Base-by-base conservation (phyloP, 1,140 invertebrate species). In the Leptinotarsa lineolata region DNA sequence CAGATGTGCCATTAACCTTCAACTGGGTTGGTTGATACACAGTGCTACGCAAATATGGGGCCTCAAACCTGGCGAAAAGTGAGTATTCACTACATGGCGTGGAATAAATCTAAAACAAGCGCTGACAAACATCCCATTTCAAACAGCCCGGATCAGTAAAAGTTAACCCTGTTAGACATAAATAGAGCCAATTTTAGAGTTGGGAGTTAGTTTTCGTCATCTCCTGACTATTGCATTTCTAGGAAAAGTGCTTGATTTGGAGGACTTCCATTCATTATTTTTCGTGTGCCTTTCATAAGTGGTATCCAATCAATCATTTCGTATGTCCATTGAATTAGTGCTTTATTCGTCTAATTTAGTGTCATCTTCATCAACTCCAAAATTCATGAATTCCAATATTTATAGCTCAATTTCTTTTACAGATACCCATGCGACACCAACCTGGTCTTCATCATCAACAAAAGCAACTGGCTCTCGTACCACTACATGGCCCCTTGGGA, bases 401-500 rank as follows among this genome's bases (percentile, higher is more conserved):
- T 15, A 65, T 30, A 1, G n/a, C 69, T 39, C 30, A 2, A 11
- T 24, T 44, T 77, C 77, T 74, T 78, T 86, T 86, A 68, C 84
- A 93, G 91, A 81, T 89, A 86, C 75, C 91, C 92, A 0, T 86
- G 87, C 1, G 91, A 93, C 74, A 91, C 90, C 1, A 93, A 92
- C 77, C 84, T 89, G 39, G 89, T 94, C 4, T 94, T 94, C 77
- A 82, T 94, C 45, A 76, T 94, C 0, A 90, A 86, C 0, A 92
- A 92, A 79, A 91, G 88, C 1, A 90, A 91, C 76, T 94, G 93
- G 93, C 88, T 89, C 0, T 90, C 92, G 68, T 95, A 93, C 75
- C 93, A 95, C 77, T 94, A 95, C 74, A 77, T 93, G 2, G 79
- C 92, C 3, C 91, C 92, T 0, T 90, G 89, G 85, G 93, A 95